Evolutionary conservation across 2,888 invertebrate species (phyloP).

Genomic region (Archaeoteleia sp.): DNA sequence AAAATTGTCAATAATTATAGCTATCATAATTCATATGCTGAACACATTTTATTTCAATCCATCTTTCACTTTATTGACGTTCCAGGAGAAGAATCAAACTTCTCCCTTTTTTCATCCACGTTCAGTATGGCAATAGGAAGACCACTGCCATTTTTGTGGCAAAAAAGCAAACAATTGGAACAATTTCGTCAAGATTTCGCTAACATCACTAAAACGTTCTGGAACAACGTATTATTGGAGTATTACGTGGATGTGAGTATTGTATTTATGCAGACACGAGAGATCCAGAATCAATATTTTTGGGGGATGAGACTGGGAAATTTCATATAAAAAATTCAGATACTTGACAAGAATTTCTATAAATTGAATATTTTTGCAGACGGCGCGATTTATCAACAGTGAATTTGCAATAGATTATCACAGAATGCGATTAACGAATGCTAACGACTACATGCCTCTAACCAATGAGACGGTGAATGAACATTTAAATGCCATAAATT

Average conservation of each 20-base stretch:
- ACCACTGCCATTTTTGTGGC: conserved; percentile 28
- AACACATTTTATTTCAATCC: too few relatives aligned
- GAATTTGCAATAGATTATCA: conserved; percentile 20
- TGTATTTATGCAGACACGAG: background rate
- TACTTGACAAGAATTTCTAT: too few relatives aligned
- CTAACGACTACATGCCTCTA: background rate
- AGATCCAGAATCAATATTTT: background rate
- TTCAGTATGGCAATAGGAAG: conserved; percentile 26
- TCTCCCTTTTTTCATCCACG: conserved; percentile 22
- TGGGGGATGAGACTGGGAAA: too few relatives aligned
- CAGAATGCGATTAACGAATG: conserved; percentile 7
- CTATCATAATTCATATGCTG: too few relatives aligned
- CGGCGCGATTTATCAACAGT: background rate
- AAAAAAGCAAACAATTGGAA: conserved; percentile 17
- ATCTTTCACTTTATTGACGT: too few relatives aligned
- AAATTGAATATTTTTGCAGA: too few relatives aligned
- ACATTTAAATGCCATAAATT: conserved; percentile 34
- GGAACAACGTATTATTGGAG: conserved; percentile 23
- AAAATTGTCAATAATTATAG: too few relatives aligned
- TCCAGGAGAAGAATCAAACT: conserved; percentile 15
- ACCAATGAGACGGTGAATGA: conserved; percentile 25
- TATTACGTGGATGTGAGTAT: conserved; percentile 26
- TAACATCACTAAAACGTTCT: conserved; percentile 15
- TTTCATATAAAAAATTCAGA: too few relatives aligned
- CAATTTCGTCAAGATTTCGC: conserved; percentile 35